Conservation (phyloP, 35 echinoderm and acorn worm genomes). For the Ophioderma brevispina region DNA sequence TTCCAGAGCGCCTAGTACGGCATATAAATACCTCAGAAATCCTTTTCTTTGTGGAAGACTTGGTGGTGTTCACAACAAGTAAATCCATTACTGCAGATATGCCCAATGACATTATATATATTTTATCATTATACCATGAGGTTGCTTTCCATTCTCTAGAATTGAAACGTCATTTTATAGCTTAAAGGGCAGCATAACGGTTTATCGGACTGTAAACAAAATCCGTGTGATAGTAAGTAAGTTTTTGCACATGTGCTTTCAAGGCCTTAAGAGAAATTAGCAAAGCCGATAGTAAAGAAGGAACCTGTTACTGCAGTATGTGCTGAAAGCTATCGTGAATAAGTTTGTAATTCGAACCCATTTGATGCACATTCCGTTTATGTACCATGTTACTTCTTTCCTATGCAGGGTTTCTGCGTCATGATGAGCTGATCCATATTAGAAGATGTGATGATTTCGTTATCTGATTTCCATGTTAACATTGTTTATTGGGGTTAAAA, state of each 20-base stretch:
- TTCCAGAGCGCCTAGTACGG: no score
- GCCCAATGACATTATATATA: not conserved
- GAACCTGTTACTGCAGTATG: not conserved
- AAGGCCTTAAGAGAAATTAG: not conserved
- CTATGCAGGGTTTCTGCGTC: not conserved
- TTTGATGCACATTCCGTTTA: not conserved
- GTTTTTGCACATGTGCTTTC: not conserved
- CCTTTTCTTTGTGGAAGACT: not conserved
- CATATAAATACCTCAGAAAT: no score
- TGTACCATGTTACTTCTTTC: not conserved
- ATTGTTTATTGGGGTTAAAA: not conserved
- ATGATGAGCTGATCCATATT: conserved; percentile 1
- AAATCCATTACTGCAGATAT: not conserved
- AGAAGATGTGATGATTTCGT: not conserved
- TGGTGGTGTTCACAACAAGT: not conserved
- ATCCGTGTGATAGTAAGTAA: conserved; percentile 9
- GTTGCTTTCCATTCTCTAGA: not conserved
- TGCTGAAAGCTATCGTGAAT: not conserved
- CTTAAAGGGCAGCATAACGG: not conserved
- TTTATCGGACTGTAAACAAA: not conserved
- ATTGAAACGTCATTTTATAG: not conserved
- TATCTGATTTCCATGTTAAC: not conserved
- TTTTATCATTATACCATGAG: not conserved
- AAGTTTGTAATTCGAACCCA: not conserved
- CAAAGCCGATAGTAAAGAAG: not conserved